Base-by-base conservation (phyloP, 2,113 vertebrate genomes). In the Synodontis membranacea region DNA sequence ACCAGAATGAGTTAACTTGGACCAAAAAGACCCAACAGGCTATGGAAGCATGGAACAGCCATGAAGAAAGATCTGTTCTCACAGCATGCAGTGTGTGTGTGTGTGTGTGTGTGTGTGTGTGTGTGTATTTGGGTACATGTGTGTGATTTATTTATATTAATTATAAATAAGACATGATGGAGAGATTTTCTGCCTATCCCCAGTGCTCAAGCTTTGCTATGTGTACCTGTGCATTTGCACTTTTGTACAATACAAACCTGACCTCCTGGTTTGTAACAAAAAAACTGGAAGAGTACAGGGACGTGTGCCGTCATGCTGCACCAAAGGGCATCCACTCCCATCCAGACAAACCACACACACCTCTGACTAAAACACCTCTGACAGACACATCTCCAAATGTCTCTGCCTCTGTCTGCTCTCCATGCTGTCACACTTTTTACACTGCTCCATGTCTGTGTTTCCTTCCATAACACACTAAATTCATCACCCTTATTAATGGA, bases 1-100 rank as follows among this genome's bases (percentile, higher is more conserved):
- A 88, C 86, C 66, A 81, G 66, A 78, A 88, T 85, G 85, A n/a
- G n/a, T n/a, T 88, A 82, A 76, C 12, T 34, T 68, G 39, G 31
- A 6, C 44, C 17, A 1, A 11, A 5, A 25, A 64, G 14, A 7
- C 8, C 80, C 37, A 46, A 34, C 52, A 44, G 44, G 21, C 37
- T n/a, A 37, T 75, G 86, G 48, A 44, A 70, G 52, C 34, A n/a
- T 50, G 48, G 46, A 44, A 66, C 34, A 44, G 58, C 25, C 54
- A 87, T 79, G 66, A 68, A 86, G 76, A 75, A 34, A 56, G 82
- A 84, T 75, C 84, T 81, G 85, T 76, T 86, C 64, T 70, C 25
- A 72, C 60, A 44, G 39, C 19, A 50, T 39, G 21, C 48, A 52
- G 2, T 52, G 7, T 54, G 50, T 37, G 19, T 54, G 50, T 39